Conservation (phyloP, 2,797 vertebrate genomes). For the Margarornis squamiger region DNA sequence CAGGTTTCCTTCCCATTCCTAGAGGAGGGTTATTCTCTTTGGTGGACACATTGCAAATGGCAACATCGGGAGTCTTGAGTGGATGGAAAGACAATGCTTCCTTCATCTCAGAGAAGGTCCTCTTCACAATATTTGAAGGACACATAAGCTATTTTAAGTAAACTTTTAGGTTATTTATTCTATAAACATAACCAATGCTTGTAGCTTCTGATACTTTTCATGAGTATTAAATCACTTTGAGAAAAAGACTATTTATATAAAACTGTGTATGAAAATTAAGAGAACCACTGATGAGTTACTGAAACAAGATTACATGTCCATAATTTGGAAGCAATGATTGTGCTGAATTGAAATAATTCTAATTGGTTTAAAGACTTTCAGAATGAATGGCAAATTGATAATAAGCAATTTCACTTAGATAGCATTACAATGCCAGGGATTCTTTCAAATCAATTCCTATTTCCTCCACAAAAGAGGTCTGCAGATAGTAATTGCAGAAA, state of each 20-base stretch:
- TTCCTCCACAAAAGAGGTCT: conserved; percentile 49
- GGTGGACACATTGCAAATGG: not conserved
- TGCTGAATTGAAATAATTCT: conserved; percentile 40
- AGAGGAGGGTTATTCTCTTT: not conserved
- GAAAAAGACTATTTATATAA: not conserved
- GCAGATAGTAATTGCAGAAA: conserved; percentile 42
- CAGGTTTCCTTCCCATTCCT: not conserved
- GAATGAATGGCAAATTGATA: conserved; percentile 57
- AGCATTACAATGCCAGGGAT: conserved; percentile 13
- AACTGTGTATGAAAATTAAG: not conserved
- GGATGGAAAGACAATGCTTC: not conserved
- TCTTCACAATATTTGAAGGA: not conserved
- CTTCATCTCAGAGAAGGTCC: not conserved
- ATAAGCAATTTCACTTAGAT: conserved; percentile 12
- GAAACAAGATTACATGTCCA: not conserved
- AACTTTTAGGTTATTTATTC: not conserved
- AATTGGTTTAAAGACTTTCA: conserved; percentile 37
- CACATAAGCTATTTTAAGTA: not conserved
- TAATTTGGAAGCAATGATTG: conserved; percentile 3
- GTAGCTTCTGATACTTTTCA: not conserved
- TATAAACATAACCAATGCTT: not conserved
- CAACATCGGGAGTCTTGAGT: not conserved
- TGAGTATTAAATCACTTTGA: not conserved
- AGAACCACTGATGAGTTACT: not conserved
- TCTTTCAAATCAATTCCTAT: conserved; percentile 57